phyloP scores from a whole-genome alignment of 2,113 vertebrate species.

The Anas platyrhynchos region DNA sequence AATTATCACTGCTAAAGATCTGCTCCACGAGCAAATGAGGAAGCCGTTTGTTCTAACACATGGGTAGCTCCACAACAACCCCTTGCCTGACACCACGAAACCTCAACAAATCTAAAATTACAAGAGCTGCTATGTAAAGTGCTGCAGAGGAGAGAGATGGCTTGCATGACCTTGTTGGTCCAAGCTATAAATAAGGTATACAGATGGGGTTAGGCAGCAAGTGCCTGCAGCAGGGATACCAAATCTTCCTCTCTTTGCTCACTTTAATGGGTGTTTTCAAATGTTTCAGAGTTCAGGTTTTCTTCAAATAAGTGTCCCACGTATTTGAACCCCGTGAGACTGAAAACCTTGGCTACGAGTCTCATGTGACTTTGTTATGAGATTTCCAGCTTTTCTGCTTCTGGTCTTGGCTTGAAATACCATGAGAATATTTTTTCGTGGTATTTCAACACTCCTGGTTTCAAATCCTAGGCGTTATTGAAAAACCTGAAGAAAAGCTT shows the following conservation, averaged over 20 bases:
- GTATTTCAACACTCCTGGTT: not conserved
- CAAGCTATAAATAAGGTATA: not conserved
- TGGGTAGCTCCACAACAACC: not conserved
- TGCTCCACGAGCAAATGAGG: not conserved
- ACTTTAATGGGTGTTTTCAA: not conserved
- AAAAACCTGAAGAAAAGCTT: not conserved
- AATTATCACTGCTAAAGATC: not conserved
- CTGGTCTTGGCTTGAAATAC: constrained; percentile 46
- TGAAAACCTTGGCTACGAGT: not conserved
- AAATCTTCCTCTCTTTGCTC: not conserved
- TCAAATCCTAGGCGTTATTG: not conserved
- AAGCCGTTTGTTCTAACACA: not conserved
- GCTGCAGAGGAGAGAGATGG: not conserved
- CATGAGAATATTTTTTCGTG: constrained; percentile 42
- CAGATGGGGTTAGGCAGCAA: not conserved
- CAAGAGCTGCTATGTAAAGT: not conserved
- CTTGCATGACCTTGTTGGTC: not conserved
- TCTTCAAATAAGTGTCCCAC: not conserved
- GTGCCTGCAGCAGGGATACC: not conserved
- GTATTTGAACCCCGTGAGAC: not conserved
- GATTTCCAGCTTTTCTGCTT: constrained; percentile 59
- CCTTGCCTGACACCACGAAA: not conserved
- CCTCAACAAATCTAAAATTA: not conserved
- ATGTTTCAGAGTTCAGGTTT: constrained; percentile 28
- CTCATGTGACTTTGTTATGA: constrained; percentile 41